phyloP scores from a whole-genome alignment of 2,113 vertebrate genomes.

The Lepidothrix coronata region DNA sequence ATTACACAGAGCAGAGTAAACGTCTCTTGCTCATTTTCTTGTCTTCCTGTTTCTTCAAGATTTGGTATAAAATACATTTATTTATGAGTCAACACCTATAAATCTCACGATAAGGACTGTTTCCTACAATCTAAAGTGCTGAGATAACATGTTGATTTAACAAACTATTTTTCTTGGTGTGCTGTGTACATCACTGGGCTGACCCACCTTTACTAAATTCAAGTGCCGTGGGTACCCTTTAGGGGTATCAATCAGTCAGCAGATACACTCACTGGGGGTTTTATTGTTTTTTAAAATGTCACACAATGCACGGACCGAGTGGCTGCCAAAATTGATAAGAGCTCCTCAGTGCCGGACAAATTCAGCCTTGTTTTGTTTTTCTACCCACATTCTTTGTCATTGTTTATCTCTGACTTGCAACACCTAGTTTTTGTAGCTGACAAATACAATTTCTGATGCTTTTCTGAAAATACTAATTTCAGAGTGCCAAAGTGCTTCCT shows the following conservation, averaged over 20 bases:
- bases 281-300: not conserved
- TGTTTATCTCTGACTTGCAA: conserved; percentile 41
- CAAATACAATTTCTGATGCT: not conserved
- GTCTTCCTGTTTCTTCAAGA: not conserved
- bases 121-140: not conserved
- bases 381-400: not conserved
- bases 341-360: not conserved
- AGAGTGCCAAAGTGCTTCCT: not conserved
- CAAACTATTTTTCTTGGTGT: not conserved
- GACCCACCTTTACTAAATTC: not conserved
- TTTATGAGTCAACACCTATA: not conserved
- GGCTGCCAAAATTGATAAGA: conserved; percentile 42
- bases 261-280: not conserved
- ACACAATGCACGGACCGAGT: not conserved
- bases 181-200: not conserved
- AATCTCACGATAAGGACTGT: not conserved
- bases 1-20: not conserved
- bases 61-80: not conserved
- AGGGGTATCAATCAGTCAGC: not conserved
- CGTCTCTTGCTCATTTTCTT: not conserved
- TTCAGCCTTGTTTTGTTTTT: not conserved
- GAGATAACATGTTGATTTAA: not conserved
- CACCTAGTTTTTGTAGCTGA: not conserved
- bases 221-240: not conserved
- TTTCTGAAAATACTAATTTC: conserved; percentile 3